Conservation (phyloP, 2,888 invertebrate genomes). For the Drosophila atroscutellata region DNA sequence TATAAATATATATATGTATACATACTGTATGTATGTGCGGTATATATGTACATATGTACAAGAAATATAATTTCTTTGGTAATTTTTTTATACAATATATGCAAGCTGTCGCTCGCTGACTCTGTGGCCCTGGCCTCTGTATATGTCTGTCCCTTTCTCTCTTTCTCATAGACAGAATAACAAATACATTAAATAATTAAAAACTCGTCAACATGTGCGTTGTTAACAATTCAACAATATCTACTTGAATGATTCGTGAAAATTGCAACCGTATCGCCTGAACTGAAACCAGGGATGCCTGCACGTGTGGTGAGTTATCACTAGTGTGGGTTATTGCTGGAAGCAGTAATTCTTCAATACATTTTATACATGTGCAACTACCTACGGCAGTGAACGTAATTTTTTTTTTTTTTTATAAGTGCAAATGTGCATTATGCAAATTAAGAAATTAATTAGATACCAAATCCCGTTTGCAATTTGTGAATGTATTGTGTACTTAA, state of each 20-base stretch:
- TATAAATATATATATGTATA: slow-evolving; percentile 18
- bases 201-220: slow-evolving; percentile 80
- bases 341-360: neutral
- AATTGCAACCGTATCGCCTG: slow-evolving; percentile 27
- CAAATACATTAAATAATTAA: slow-evolving; percentile 80
- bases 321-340: neutral
- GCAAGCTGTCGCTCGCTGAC: slow-evolving; percentile 66
- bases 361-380: neutral
- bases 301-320: slow-evolving; percentile 27
- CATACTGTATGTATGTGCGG: slow-evolving; percentile 16
- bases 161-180: slow-evolving; percentile 77
- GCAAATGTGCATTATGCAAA: neutral
- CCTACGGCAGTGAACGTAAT: neutral
- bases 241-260: slow-evolving; percentile 81
- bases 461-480: neutral
- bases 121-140: slow-evolving; percentile 77
- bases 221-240: slow-evolving; percentile 84
- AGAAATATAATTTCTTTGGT: slow-evolving; percentile 51
- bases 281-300: slow-evolving; percentile 36
- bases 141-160: slow-evolving; percentile 71
- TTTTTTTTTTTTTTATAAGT: neutral
- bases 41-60: slow-evolving; percentile 48
- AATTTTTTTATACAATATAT: slow-evolving; percentile 53
- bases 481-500: neutral
- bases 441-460: neutral